Evolutionary conservation across 2,797 vertebrate genomes (phyloP).

Genomic region (Meda fulgida): DNA sequence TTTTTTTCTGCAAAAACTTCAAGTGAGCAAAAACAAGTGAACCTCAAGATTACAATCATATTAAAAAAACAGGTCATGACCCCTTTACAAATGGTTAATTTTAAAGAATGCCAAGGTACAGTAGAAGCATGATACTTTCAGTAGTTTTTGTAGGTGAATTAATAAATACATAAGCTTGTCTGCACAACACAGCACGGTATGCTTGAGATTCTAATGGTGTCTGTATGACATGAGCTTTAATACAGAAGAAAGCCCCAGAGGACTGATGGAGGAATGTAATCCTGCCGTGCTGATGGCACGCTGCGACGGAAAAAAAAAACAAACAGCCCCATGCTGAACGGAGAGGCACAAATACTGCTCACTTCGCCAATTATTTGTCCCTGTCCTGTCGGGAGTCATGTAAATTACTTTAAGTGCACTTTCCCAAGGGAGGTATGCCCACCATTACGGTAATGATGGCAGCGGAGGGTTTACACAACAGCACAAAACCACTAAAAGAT

Average conservation of each 20-base stretch:
- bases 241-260: conserved; percentile 33
- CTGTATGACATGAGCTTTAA: conserved; percentile 39
- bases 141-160: neutral
- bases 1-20: no score
- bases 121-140: neutral
- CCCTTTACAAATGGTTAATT: neutral
- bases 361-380: conserved; percentile 80
- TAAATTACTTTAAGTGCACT: conserved; percentile 85
- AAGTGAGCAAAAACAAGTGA: no score
- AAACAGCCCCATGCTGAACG: conserved; percentile 34
- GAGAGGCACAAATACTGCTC: conserved; percentile 75
- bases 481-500: conserved; percentile 31
- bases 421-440: conserved; percentile 67
- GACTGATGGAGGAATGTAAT: conserved; percentile 25
- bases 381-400: conserved; percentile 78
- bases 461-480: conserved; percentile 53
- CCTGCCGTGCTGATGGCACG: conserved; percentile 21
- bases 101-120: neutral
- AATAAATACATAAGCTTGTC: conserved; percentile 16
- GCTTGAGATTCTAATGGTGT: conserved; percentile 15
- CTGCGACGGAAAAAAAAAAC: conserved; percentile 30
- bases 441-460: conserved; percentile 74
- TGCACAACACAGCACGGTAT: conserved; percentile 13
- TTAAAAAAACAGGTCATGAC: neutral
- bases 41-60: no score